Evolutionary conservation across 2,888 invertebrate genomes (phyloP), one percentile per base, ranked within the genome.

Genomic region (Chesias legatella): DNA sequence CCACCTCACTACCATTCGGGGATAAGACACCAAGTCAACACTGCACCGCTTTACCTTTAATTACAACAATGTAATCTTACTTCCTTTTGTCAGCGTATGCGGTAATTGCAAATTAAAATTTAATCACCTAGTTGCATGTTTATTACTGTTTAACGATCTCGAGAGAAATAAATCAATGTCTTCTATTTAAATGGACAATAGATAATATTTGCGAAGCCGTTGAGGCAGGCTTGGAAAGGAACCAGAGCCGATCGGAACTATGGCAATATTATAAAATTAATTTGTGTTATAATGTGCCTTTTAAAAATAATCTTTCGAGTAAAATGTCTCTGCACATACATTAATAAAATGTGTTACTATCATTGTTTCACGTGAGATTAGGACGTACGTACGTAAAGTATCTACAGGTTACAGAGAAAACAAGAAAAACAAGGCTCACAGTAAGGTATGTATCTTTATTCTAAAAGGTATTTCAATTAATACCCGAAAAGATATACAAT

Each of bases 401-500:
- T 17, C 13, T 17, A 3, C 13, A n/a, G n/a, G n/a, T n/a, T n/a
- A n/a, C 13, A 17, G 11, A 33, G 33, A 36, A 43, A 33, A 24
- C 10, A 33, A 22, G 7, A 43, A 63, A 78, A 78, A 78, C 68
- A 75, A 56, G 57, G 36, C 64, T 72, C 53, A 64, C 68, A 63
- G 67, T 74, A 77, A 66, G 71, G 71, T 80, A n/a, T n/a, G 13
- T 17, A 79, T 74, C 74, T 81, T 80, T 80, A 81, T 80, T 82
- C 77, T 70, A 80, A 79, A 74, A 72, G 72, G 48, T 51, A 48
- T 39, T 67, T 73, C 67, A 73, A 63, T 67, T 42, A 66, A 74
- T 73, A 76, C 72, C 72, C 51, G 65, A 66, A 59, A 22, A 31
- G 7, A 22, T 77, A 75, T 75, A 71, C 74, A 38, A 44, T 21